Evolutionary conservation across 2,113 vertebrate species (phyloP), one percentile per base, ranked within the genome.

Genomic region (Collichthys lucidus): DNA sequence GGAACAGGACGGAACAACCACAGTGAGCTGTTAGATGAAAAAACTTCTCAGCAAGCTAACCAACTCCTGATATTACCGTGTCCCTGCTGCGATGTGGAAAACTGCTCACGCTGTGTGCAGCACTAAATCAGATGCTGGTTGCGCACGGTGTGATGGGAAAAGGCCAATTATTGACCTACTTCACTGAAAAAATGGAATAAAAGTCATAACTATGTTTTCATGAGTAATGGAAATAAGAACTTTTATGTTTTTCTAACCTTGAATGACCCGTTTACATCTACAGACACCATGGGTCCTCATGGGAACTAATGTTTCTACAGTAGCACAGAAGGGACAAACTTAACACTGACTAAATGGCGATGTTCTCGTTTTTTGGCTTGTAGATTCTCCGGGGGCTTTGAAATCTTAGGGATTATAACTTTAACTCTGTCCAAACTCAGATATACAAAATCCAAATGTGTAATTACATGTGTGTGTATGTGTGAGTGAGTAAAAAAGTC

Each of bases 361-460:
- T 31, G 2, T 31, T 31, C 29, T 31, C 5, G 5, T 31, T 31
- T 31, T 29, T 29, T 29, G 3, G 29, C 29, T 29, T 31, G 29
- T 31, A 5, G 4, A 31, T 31, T 35, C 31, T 35, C 5, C 31
- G 6, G 31, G 31, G 6, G 31, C 31, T 35, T 35, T 29, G 31
- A 71, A 73, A 77, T 77, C 68, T 24, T 53, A 63, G 79, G 79
- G 79, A 77, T 82, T 64, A 77, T 20, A 81, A 83, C 77, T 80
- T 74, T 40, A 65, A 67, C 11, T 46, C 7, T 6, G 31, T 49
- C n/a, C 35, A 70, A 68, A 72, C 20, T 73, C 22, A 4, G 31
- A 68, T 40, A 7, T 64, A 69, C 35, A 79, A 81, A 56, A 31
- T 66, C 62, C 53, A 49, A 24, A 56, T 35, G 29, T 72, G 46